phyloP scores from a whole-genome alignment of 1,140 invertebrate species.

The Plutomurus gul region DNA sequence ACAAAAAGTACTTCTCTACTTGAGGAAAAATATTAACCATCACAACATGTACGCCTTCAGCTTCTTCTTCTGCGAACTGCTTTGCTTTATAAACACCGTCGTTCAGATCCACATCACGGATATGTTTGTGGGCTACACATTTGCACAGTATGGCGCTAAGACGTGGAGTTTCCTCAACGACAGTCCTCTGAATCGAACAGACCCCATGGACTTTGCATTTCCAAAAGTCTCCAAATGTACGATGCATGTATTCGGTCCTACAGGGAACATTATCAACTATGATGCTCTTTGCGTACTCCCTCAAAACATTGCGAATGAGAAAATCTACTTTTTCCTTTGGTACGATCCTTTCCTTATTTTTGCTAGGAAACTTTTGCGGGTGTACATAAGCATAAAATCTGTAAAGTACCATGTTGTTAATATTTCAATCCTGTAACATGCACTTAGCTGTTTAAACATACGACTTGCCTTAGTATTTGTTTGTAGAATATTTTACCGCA shows the following conservation, averaged over 20 bases:
- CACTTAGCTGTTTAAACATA: no score
- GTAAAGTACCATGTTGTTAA: neutral
- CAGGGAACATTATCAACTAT: conserved; percentile 42
- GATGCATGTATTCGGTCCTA: conserved; percentile 58
- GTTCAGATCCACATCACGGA: conserved; percentile 57
- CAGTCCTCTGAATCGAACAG: conserved; percentile 44
- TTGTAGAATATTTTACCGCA: conserved; percentile 62
- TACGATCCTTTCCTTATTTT: conserved; percentile 55
- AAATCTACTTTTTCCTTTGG: conserved; percentile 79
- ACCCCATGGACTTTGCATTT: conserved; percentile 52
- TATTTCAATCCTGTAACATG: no score
- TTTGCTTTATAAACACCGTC: conserved; percentile 58
- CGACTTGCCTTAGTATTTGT: neutral
- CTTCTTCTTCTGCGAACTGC: conserved; percentile 57
- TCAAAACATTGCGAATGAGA: conserved; percentile 78
- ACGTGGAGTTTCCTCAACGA: conserved; percentile 54
- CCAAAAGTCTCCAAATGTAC: conserved; percentile 64
- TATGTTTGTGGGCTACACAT: conserved; percentile 57
- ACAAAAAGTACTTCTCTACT: conserved; percentile 79
- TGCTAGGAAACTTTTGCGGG: no score
- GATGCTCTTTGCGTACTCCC: conserved; percentile 68
- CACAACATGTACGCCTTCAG: conserved; percentile 79
- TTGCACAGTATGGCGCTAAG: conserved; percentile 56
- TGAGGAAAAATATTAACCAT: conserved; percentile 72
- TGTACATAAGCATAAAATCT: conserved; percentile 55